Conservation (phyloP, 2,797 vertebrate genomes). For the Myripristis jacobus region DNA sequence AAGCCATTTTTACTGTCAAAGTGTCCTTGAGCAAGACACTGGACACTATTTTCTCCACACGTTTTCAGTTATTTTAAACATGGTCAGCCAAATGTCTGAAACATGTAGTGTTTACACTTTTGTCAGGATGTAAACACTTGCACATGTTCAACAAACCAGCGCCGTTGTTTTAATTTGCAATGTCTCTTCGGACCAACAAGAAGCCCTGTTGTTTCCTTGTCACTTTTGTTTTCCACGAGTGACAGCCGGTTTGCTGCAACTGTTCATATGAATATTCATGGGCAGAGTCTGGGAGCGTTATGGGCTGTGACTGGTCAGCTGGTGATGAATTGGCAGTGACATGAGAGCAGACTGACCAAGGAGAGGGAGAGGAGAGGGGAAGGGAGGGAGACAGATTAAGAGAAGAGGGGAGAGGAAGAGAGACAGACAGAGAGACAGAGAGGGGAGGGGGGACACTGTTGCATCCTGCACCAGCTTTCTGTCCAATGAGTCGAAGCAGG, state of each 20-base stretch:
- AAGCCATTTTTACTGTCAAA: background rate
- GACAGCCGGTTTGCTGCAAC: slow-evolving; percentile 16
- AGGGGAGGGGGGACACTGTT: background rate
- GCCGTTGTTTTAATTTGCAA: background rate
- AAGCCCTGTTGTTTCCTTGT: slow-evolving; percentile 17
- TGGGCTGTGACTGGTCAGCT: background rate
- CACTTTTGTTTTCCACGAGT: slow-evolving; percentile 15
- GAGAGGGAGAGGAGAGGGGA: background rate
- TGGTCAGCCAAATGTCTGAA: background rate
- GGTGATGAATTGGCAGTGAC: background rate
- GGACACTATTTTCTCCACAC: background rate
- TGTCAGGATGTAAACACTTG: background rate
- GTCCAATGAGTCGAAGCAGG: slow-evolving; percentile 20
- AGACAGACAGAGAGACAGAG: no score
- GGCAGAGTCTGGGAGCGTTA: slow-evolving; percentile 31
- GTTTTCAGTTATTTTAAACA: background rate
- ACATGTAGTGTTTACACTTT: background rate
- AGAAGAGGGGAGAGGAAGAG: background rate
- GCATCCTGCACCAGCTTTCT: background rate
- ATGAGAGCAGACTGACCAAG: slow-evolving; percentile 20
- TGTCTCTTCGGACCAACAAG: background rate
- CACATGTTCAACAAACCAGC: no score
- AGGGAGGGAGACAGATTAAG: slow-evolving; percentile 13
- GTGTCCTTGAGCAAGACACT: background rate
- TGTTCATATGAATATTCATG: slow-evolving; percentile 32